Evolutionary conservation across 2,797 vertebrate genomes (phyloP).

Genomic region (Melanotaenia nigrans): DNA sequence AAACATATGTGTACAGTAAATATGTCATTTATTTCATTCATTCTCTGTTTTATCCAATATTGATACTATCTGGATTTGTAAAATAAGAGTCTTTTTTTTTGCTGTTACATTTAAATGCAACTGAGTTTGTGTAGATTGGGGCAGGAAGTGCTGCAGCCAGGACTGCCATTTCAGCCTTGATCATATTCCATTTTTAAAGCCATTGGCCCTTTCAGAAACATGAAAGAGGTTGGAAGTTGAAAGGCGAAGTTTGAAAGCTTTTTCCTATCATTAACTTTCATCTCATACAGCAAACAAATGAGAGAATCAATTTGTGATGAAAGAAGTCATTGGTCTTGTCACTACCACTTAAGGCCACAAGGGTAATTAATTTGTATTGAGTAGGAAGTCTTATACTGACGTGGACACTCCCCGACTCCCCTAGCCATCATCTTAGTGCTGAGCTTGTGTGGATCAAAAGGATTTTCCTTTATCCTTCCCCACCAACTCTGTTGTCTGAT

Average conservation of each 20-base stretch:
- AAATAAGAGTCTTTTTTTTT: not conserved
- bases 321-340: constrained; percentile 64
- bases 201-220: constrained; percentile 46
- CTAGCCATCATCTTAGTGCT: constrained; percentile 48
- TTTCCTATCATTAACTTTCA: constrained; percentile 60
- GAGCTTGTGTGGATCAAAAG: constrained; percentile 70
- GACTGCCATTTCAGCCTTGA: constrained; percentile 39
- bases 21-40: not conserved
- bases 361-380: constrained; percentile 71
- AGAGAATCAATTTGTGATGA: constrained; percentile 66
- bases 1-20: too few species aligned
- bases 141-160: constrained; percentile 46
- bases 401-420: constrained; percentile 46
- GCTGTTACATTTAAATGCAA: constrained; percentile 21
- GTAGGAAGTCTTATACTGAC: constrained; percentile 52
- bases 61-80: constrained; percentile 10
- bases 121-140: constrained; percentile 47
- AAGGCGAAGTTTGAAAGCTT: constrained; percentile 61
- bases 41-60: not conserved
- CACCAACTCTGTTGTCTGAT: constrained; percentile 60
- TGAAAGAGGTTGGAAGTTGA: constrained; percentile 65
- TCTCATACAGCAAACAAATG: constrained; percentile 65
- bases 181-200: constrained; percentile 56
- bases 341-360: constrained; percentile 62
- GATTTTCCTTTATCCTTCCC: constrained; percentile 46